Percentiles rank a stretch among this genome's conserved stretches.
phyloP scores from a whole-genome alignment of 2,888 invertebrate genomes.

The Drosophila buzzatii region DNA sequence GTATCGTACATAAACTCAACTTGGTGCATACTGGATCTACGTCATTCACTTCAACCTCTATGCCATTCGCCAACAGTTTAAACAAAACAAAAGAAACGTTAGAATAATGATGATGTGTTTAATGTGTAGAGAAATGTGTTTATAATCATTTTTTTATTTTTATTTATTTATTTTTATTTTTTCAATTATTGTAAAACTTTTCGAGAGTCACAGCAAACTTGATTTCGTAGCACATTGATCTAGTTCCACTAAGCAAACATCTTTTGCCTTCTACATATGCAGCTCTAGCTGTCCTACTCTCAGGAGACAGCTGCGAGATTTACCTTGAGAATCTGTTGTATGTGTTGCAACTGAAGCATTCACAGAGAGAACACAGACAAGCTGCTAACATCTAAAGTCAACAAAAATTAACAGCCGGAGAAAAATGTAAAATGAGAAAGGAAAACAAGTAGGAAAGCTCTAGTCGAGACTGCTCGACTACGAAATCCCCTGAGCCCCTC shows the following conservation, averaged over 20 bases:
- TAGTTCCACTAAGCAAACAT: not conserved
- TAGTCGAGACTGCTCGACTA: too few species aligned
- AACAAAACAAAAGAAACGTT: not conserved
- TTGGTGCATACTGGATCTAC: not conserved
- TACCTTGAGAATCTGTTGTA: not conserved
- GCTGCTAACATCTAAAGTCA: slow-evolving; percentile 52
- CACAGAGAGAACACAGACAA: slow-evolving; percentile 19
- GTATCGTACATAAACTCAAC: slow-evolving; percentile 9
- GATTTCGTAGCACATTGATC: not conserved
- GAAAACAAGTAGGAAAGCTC: not conserved
- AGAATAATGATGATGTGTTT: slow-evolving; percentile 20
- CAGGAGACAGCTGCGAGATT: not conserved
- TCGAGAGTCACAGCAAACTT: slow-evolving; percentile 27
- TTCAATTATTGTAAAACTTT: not conserved
- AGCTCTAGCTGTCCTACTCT: not conserved
- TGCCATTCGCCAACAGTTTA: slow-evolving; percentile 4
- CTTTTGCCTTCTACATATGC: not conserved
- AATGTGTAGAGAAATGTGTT: slow-evolving; percentile 13
- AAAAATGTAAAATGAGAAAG: slow-evolving; percentile 3
- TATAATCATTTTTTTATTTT: not conserved
- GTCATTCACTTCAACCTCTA: slow-evolving; percentile 23
- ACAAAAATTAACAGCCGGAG: slow-evolving; percentile 58
- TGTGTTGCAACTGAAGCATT: slow-evolving; percentile 20
- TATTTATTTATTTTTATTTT: too few species aligned
- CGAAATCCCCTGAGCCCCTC: too few species aligned